Conservation (phyloP, 2,113 vertebrate genomes). For the Entosphenus tridentatus region DNA sequence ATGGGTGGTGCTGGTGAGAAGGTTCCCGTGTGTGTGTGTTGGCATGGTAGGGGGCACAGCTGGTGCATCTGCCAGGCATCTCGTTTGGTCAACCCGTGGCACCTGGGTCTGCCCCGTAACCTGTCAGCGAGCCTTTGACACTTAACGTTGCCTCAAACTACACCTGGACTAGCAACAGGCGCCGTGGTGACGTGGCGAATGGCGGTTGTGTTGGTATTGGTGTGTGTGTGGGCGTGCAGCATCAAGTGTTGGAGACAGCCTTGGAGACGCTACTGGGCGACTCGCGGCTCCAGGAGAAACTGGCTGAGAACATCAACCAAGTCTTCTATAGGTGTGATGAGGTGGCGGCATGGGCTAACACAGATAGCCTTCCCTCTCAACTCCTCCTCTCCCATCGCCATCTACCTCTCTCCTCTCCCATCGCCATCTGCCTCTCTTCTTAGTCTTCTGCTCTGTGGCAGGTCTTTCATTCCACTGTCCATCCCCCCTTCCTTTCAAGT, state of each 20-base stretch:
- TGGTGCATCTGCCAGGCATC: too few species aligned
- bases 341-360: not conserved
- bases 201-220: too few species aligned
- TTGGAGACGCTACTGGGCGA: not conserved
- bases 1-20: too few species aligned
- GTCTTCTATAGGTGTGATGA: slow-evolving; percentile 3
- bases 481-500: not conserved
- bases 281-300: not conserved
- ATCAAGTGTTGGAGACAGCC: not conserved
- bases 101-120: too few species aligned
- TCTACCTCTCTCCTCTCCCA: not conserved
- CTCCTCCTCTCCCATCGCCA: not conserved
- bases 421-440: not conserved
- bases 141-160: too few species aligned
- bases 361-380: not conserved
- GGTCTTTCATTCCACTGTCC: not conserved
- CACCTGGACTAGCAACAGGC: too few species aligned
- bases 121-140: too few species aligned
- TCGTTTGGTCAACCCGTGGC: too few species aligned
- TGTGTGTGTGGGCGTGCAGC: too few species aligned
- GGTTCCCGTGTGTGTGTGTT: too few species aligned
- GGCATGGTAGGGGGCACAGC: too few species aligned
- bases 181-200: too few species aligned
- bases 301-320: slow-evolving; percentile 6
- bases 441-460: not conserved